Conservation (phyloP, 2,888 invertebrate genomes). For the Pedicia rivosa region DNA sequence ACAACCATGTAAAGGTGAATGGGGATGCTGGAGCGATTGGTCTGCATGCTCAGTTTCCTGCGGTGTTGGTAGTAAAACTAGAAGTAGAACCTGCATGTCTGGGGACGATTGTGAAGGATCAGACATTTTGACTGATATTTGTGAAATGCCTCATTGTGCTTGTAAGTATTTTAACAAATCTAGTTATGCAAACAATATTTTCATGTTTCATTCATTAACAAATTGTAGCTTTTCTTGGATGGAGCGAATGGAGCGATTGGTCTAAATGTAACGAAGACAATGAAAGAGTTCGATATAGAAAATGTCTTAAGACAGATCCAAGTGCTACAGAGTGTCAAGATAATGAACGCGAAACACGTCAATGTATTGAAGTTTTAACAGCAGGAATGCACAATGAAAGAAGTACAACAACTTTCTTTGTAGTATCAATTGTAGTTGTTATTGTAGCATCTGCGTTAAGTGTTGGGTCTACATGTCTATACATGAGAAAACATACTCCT, state of each 20-base stretch:
- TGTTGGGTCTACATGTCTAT: background rate
- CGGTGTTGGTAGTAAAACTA: conserved; percentile 47
- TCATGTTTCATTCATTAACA: conserved; percentile 13
- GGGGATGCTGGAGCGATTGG: conserved; percentile 83
- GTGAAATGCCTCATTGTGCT: conserved; percentile 52
- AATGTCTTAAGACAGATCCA: conserved; percentile 39
- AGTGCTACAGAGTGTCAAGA: conserved; percentile 50
- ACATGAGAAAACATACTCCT: background rate
- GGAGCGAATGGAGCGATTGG: conserved; percentile 65
- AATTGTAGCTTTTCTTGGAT: conserved; percentile 44
- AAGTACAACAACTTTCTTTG: background rate
- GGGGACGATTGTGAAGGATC: conserved; percentile 43
- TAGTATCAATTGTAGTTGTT: background rate
- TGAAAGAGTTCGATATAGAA: conserved; percentile 51
- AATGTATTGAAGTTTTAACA: conserved; percentile 31
- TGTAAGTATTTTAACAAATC: conserved; percentile 28
- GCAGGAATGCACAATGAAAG: background rate
- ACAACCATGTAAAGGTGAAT: conserved; percentile 55
- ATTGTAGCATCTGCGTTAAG: background rate
- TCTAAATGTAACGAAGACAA: conserved; percentile 45
- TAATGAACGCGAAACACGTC: conserved; percentile 46
- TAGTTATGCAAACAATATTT: background rate
- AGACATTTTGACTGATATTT: conserved; percentile 46
- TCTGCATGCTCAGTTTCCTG: conserved; percentile 61
- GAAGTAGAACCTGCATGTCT: conserved; percentile 50